Conservation (phyloP, 2,888 invertebrate genomes). For the Drosophila siamana region DNA sequence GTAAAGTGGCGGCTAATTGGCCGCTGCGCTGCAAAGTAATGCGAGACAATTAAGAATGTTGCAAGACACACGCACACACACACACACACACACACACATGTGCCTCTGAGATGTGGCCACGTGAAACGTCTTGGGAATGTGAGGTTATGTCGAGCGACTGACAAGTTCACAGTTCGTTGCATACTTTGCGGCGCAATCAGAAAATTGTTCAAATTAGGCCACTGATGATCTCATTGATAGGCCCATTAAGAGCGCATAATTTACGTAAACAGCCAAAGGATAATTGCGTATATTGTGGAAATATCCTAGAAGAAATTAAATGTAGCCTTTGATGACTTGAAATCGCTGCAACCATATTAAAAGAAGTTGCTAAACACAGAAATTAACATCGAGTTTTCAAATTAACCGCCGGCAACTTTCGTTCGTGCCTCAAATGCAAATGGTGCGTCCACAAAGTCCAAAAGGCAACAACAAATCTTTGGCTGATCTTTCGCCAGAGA, state of each 20-base stretch:
- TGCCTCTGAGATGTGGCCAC: background rate
- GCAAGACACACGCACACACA: constrained; percentile 6
- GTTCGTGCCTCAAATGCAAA: constrained; percentile 49
- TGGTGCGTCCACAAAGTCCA: constrained; percentile 51
- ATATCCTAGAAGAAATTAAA: too few species aligned
- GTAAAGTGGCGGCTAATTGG: constrained; percentile 67
- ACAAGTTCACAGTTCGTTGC: constrained; percentile 16
- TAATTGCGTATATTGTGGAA: too few species aligned
- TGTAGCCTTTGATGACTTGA: too few species aligned
- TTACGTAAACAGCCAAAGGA: background rate
- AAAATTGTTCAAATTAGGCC: background rate
- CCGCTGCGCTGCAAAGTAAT: constrained; percentile 51
- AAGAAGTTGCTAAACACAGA: too few species aligned
- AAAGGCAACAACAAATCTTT: constrained; percentile 42
- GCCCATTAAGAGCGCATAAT: background rate
- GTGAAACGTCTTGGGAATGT: background rate
- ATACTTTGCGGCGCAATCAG: constrained; percentile 12
- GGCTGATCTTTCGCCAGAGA: constrained; percentile 17
- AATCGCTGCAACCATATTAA: too few species aligned
- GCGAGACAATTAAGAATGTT: constrained; percentile 52
- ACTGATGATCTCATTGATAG: too few species aligned
- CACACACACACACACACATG: background rate
- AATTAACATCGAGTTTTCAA: constrained; percentile 57
- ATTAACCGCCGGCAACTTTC: constrained; percentile 51
- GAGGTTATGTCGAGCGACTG: constrained; percentile 22